Percentiles rank a stretch among this genome's conserved stretches.
Conservation (phyloP, 2,888 invertebrate species). For the Leucania comma region DNA sequence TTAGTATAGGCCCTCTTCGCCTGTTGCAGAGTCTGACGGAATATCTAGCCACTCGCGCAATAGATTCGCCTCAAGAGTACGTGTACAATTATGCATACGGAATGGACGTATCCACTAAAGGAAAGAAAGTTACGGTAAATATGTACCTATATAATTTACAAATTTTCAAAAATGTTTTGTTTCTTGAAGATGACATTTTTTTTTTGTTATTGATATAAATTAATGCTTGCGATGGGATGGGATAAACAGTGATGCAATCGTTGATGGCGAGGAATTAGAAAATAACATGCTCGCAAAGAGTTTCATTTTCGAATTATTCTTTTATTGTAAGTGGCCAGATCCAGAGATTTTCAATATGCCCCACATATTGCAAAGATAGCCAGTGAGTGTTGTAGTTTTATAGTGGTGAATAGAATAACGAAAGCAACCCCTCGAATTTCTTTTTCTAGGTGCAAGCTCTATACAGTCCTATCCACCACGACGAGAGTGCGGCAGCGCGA, state of each 20-base stretch:
- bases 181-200: neutral
- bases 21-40: conserved; percentile 78
- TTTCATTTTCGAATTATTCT: no score
- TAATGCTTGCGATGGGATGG: no score
- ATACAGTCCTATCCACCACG: conserved; percentile 82
- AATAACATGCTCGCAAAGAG: no score
- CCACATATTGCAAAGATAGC: no score
- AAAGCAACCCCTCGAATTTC: neutral
- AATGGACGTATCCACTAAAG: conserved; percentile 70
- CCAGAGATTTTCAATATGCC: no score
- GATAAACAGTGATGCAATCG: no score
- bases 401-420: neutral
- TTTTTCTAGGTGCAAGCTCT: conserved; percentile 75
- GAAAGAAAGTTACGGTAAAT: conserved; percentile 64
- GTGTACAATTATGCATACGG: conserved; percentile 83
- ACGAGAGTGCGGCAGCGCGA: conserved; percentile 78
- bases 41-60: conserved; percentile 81
- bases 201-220: no score
- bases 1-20: neutral
- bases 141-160: neutral
- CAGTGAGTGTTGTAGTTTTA: neutral
- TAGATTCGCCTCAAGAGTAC: conserved; percentile 83
- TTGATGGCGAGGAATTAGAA: no score
- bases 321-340: no score
- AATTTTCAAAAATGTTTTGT: no score